Percentiles rank a stretch among this genome's conserved stretches.
Conservation (phyloP, 2,797 vertebrate genomes). For the Diglossa cyanea region DNA sequence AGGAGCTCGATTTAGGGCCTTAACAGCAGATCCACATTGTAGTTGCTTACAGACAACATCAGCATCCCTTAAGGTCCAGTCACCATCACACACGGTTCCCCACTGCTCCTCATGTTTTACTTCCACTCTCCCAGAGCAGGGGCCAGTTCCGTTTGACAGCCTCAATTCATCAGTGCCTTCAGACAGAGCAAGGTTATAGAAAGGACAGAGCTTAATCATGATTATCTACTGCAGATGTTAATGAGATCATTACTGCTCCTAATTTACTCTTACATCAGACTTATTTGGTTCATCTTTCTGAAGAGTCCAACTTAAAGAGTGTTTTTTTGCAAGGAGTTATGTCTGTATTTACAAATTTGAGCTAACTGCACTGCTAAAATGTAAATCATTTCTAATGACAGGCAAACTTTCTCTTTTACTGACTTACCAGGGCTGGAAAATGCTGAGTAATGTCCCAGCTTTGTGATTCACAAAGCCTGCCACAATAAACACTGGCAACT, state of each 20-base stretch:
- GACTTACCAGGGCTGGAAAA: not conserved
- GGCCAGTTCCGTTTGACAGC: constrained; percentile 48
- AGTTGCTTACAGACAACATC: constrained; percentile 70
- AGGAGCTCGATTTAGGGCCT: not conserved
- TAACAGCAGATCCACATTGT: constrained; percentile 63
- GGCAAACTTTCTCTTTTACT: not conserved
- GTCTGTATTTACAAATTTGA: not conserved
- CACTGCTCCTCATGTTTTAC: constrained; percentile 70
- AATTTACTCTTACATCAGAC: not conserved
- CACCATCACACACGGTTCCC: constrained; percentile 74
- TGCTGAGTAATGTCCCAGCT: not conserved
- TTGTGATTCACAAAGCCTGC: not conserved
- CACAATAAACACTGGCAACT: not conserved
- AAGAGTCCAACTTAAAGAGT: not conserved
- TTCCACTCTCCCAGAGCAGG: constrained; percentile 77
- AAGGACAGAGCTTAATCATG: not conserved
- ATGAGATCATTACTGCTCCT: not conserved
- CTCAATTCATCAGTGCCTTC: constrained; percentile 65
- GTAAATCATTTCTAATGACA: not conserved
- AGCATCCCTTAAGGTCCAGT: constrained; percentile 71
- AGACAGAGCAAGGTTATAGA: not conserved
- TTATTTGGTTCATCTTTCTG: not conserved
- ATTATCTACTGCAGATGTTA: not conserved
- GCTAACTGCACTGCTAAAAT: not conserved
- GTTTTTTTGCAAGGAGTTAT: not conserved